phyloP scores from a whole-genome alignment of 2,888 invertebrate species.

The Acleris holmiana region DNA sequence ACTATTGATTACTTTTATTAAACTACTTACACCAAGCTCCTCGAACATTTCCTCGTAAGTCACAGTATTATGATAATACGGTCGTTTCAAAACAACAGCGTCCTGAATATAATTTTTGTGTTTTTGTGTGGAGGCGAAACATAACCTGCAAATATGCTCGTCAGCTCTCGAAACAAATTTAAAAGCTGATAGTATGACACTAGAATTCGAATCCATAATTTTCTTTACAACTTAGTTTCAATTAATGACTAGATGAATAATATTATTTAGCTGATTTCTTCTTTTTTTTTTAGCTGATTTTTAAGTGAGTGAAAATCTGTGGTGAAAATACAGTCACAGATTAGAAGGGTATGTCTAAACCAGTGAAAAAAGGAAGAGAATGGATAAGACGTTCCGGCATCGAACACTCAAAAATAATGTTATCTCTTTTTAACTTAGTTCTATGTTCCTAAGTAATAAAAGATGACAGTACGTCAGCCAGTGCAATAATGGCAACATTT shows the following conservation, averaged over 20 bases:
- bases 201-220: constrained; percentile 46
- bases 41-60: constrained; percentile 59
- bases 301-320: too few relatives aligned
- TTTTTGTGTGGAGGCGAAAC: constrained; percentile 57
- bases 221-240: constrained; percentile 17
- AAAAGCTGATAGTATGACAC: constrained; percentile 49
- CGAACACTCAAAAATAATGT: too few relatives aligned
- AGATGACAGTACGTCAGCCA: too few relatives aligned
- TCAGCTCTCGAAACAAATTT: constrained; percentile 60
- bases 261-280: not conserved
- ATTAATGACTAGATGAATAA: not conserved
- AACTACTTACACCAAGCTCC: constrained; percentile 61
- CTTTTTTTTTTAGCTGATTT: too few relatives aligned
- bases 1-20: too few relatives aligned
- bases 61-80: constrained; percentile 55
- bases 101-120: constrained; percentile 57
- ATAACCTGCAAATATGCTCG: constrained; percentile 70
- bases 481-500: too few relatives aligned
- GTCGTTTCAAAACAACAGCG: constrained; percentile 49
- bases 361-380: too few relatives aligned
- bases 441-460: too few relatives aligned
- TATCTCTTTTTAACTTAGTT: too few relatives aligned
- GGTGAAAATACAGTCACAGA: too few relatives aligned
- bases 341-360: too few relatives aligned
- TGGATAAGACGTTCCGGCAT: too few relatives aligned